phyloP scores from a whole-genome alignment of 1,140 invertebrate genomes.

The Zaprionus davidi region DNA sequence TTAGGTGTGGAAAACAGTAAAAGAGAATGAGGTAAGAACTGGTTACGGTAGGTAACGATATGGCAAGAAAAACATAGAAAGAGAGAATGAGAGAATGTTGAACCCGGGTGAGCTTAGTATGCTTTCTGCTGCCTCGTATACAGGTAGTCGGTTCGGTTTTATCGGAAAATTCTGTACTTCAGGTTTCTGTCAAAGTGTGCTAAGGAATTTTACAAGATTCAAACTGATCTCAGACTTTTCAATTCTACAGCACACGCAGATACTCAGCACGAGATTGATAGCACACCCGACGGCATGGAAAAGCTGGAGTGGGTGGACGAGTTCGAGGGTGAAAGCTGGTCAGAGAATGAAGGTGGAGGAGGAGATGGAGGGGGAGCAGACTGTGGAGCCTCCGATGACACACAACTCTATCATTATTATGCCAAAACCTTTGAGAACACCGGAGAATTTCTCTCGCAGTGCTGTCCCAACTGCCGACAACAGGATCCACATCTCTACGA shows the following conservation, averaged over 20 bases:
- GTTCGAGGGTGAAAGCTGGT: constrained; percentile 79
- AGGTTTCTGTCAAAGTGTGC: not conserved
- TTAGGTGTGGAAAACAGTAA: not conserved
- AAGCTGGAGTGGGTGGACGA: constrained; percentile 87
- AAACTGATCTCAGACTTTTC: not conserved
- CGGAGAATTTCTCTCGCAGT: constrained; percentile 81
- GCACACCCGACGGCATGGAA: constrained; percentile 87
- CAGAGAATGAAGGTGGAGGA: constrained; percentile 55
- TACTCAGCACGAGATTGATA: constrained; percentile 84
- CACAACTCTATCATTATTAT: constrained; percentile 85
- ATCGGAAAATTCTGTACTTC: not conserved
- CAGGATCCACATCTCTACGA: constrained; percentile 86
- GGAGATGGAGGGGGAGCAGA: not conserved
- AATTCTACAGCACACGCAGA: constrained; percentile 49
- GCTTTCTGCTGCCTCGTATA: not conserved
- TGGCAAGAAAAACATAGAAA: no score
- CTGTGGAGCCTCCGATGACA: constrained; percentile 43
- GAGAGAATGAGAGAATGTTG: no score
- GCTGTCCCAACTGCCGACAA: constrained; percentile 57
- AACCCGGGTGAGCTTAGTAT: not conserved
- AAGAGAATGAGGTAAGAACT: not conserved
- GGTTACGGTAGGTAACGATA: not conserved
- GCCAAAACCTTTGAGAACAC: constrained; percentile 86
- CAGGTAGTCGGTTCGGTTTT: not conserved
- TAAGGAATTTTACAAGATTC: not conserved